Evolutionary conservation across 2,113 vertebrate species (phyloP).

Genomic region (Antechinus stuartii): DNA sequence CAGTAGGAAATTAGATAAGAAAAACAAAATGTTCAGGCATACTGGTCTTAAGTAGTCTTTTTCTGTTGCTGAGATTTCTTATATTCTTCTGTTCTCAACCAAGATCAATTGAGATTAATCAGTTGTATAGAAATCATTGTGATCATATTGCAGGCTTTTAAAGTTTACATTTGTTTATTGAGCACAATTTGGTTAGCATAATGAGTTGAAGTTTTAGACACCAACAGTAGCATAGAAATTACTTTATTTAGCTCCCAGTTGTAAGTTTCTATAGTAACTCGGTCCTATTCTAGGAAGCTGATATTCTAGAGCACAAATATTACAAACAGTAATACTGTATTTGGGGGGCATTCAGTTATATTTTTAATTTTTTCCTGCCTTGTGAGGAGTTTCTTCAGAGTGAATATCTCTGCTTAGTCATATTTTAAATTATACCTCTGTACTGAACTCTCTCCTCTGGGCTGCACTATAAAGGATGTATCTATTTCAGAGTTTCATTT

Average conservation of each 20-base stretch:
- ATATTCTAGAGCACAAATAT: slow-evolving; percentile 79
- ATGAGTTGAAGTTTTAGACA: slow-evolving; percentile 86
- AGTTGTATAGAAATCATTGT: slow-evolving; percentile 83
- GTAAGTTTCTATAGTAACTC: slow-evolving; percentile 90
- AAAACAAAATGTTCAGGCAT: slow-evolving; percentile 71
- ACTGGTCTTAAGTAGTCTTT: slow-evolving; percentile 77
- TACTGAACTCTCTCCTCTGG: slow-evolving; percentile 52
- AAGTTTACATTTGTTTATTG: slow-evolving; percentile 88
- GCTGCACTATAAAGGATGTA: slow-evolving; percentile 40
- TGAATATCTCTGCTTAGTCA: slow-evolving; percentile 77
- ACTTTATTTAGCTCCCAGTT: slow-evolving; percentile 89
- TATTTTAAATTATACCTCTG: slow-evolving; percentile 69
- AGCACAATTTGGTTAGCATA: slow-evolving; percentile 87
- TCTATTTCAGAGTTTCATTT: slow-evolving; percentile 68
- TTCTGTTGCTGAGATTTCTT: slow-evolving; percentile 82
- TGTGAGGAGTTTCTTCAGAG: slow-evolving; percentile 57
- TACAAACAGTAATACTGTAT: slow-evolving; percentile 75
- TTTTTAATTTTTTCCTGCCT: slow-evolving; percentile 49
- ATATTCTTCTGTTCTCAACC: slow-evolving; percentile 79
- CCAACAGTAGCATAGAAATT: slow-evolving; percentile 88
- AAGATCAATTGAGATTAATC: slow-evolving; percentile 87
- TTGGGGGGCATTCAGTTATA: slow-evolving; percentile 70
- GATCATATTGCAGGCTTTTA: slow-evolving; percentile 82
- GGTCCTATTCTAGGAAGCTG: slow-evolving; percentile 81
- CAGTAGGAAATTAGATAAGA: slow-evolving; percentile 77